Percentiles rank a stretch among this genome's conserved stretches.
Evolutionary conservation across 2,888 invertebrate genomes (phyloP).

Genomic region (Dorcus parallelipipedus): DNA sequence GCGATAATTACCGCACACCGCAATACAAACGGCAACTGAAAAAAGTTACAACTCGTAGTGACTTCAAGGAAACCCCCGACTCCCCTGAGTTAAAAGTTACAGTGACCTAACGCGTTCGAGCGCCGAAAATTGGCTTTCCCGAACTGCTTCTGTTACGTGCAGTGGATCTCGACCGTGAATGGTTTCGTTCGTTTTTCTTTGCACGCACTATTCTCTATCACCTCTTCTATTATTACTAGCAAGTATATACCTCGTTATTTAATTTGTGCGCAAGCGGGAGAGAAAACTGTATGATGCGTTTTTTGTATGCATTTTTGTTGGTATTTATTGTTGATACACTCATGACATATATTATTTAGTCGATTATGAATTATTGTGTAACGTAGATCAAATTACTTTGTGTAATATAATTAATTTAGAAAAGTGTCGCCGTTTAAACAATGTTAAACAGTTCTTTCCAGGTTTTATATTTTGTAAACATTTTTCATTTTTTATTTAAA

Average conservation of each 20-base stretch:
- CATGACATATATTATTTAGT: conserved; percentile 1
- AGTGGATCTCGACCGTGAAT: conserved; percentile 1
- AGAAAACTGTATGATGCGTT: conserved; percentile 2
- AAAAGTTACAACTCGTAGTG: background rate
- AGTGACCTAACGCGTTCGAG: too few relatives aligned
- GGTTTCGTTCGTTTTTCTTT: background rate
- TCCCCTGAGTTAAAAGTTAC: background rate
- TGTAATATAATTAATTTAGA: background rate
- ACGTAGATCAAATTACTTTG: background rate
- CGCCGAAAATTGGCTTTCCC: too few relatives aligned
- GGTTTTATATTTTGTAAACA: too few relatives aligned
- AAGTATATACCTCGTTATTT: conserved; percentile 5
- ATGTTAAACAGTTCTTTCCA: too few relatives aligned
- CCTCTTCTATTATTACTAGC: background rate
- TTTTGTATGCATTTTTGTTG: conserved; percentile 6
- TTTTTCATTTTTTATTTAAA: too few relatives aligned
- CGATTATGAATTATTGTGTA: background rate
- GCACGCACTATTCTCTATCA: too few relatives aligned
- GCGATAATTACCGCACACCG: conserved; percentile 52
- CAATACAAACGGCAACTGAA: conserved; percentile 57
- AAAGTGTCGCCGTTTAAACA: background rate
- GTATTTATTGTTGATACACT: conserved; percentile 9
- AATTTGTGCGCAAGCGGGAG: conserved; percentile 3
- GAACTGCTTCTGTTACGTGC: background rate
- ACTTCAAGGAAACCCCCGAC: background rate